These are phyloP conservation scores for Discoglossus pictus DNA, from an alignment of 2,797 vertebrate genomes.

Conservation along the genomic window DNA sequence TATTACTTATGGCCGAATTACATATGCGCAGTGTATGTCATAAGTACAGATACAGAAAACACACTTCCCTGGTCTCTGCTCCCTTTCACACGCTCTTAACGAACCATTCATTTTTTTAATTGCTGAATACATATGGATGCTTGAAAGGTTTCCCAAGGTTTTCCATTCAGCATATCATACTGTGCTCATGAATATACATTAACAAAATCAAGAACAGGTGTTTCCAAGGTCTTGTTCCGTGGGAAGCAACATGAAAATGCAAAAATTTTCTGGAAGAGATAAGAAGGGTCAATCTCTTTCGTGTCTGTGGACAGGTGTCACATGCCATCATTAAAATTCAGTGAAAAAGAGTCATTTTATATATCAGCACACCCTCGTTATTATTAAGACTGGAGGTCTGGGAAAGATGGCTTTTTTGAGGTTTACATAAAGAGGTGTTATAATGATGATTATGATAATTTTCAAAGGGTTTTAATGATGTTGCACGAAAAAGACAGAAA, in stretches of 20 bases:
- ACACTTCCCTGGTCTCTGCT: constrained; percentile 21
- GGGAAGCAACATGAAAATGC: constrained; percentile 50
- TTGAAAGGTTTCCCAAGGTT: constrained; percentile 49
- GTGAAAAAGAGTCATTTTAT: constrained; percentile 19
- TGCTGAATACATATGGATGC: constrained; percentile 51
- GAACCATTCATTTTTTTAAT: constrained; percentile 52
- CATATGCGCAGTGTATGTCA: constrained; percentile 27
- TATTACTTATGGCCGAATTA: constrained; percentile 26
- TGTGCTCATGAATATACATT: constrained; percentile 53
- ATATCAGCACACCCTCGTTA: constrained; percentile 32
- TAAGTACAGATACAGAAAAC: constrained; percentile 29
- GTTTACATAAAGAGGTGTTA: constrained; percentile 40
- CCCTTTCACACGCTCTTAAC: constrained; percentile 49
- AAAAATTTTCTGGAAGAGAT: constrained; percentile 46
- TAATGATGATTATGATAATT: constrained; percentile 53
- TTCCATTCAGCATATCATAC: constrained; percentile 49
- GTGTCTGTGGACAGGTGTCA: constrained; percentile 45
- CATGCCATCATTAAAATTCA: constrained; percentile 45
- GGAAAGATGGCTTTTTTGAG: constrained; percentile 22
- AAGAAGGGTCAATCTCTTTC: constrained; percentile 46
- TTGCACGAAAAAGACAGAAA: constrained; percentile 20
- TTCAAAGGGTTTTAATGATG: constrained; percentile 47
- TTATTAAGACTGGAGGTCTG: constrained; percentile 13
- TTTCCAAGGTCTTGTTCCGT: constrained; percentile 49
- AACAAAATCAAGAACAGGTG: constrained; percentile 50